These are phyloP conservation scores for Drosophila falleni DNA, from an alignment of 2,888 invertebrate genomes.

Conservation along the genomic window DNA sequence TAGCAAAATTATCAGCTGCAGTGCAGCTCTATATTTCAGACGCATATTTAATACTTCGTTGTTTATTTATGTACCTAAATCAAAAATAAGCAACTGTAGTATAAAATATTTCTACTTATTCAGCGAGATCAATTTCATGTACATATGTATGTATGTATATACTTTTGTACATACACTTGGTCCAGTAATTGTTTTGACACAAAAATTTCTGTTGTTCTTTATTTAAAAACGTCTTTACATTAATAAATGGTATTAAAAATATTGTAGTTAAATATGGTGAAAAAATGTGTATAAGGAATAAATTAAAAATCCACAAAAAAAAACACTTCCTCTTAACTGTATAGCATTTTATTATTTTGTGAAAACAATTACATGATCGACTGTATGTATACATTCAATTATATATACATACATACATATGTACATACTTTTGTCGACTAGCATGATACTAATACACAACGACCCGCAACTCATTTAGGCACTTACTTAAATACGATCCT, in stretches of 20 bases:
- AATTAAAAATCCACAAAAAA: too few relatives aligned
- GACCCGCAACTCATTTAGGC: not conserved
- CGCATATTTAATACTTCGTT: slow-evolving; percentile 1
- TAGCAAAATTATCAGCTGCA: slow-evolving; percentile 7
- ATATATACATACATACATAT: not conserved
- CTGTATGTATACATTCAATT: too few relatives aligned
- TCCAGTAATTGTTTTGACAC: not conserved
- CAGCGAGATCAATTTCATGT: not conserved
- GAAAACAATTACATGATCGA: too few relatives aligned
- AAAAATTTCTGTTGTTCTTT: too few relatives aligned
- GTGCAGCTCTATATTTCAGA: not conserved
- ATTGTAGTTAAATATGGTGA: too few relatives aligned
- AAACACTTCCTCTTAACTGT: too few relatives aligned
- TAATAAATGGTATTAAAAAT: too few relatives aligned
- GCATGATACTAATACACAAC: not conserved
- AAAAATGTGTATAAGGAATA: too few relatives aligned
- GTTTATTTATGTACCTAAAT: not conserved
- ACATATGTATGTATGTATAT: too few relatives aligned
- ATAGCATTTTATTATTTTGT: too few relatives aligned
- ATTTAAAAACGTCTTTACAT: not conserved
- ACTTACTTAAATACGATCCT: slow-evolving; percentile 17
- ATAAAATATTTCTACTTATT: not conserved
- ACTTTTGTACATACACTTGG: not conserved
- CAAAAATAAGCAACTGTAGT: slow-evolving; percentile 4
- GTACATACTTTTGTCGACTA: not conserved